Percentiles rank a stretch among this genome's conserved stretches.
Evolutionary conservation across 53 echinoderm and acorn worm species (phyloP).

Genomic region (Glandiceps talaboti): DNA sequence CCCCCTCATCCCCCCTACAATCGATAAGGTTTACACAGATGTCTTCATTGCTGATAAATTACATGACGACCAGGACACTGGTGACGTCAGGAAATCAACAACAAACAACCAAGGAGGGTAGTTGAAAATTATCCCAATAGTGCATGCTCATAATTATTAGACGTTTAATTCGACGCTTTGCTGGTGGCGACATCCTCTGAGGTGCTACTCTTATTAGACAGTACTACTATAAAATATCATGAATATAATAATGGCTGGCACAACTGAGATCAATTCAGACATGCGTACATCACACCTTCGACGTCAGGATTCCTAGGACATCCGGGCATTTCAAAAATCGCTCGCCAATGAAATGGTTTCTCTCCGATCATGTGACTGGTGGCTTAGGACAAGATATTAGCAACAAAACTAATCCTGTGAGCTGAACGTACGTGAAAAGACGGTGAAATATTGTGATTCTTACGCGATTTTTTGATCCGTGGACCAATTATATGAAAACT

Average conservation of each 20-base stretch:
- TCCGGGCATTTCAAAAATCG: background rate
- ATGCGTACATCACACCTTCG: background rate
- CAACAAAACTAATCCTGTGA: background rate
- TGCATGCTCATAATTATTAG: too few species aligned
- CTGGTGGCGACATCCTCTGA: too few species aligned
- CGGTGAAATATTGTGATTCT: background rate
- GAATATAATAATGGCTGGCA: background rate
- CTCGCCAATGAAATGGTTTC: background rate
- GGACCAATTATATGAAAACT: background rate
- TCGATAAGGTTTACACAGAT: too few species aligned
- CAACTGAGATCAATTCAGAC: background rate
- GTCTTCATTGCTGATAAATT: too few species aligned
- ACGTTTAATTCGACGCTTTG: too few species aligned
- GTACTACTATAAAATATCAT: too few species aligned
- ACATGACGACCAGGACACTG: too few species aligned
- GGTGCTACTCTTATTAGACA: too few species aligned
- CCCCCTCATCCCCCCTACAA: too few species aligned
- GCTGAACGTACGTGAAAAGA: background rate
- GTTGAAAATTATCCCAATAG: too few species aligned
- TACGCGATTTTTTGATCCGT: background rate
- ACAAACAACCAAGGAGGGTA: too few species aligned
- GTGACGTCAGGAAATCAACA: too few species aligned
- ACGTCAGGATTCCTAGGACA: background rate
- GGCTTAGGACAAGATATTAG: background rate
- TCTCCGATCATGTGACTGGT: background rate